Conservation (phyloP, 2,113 vertebrate species). For the Arenaria interpres region DNA sequence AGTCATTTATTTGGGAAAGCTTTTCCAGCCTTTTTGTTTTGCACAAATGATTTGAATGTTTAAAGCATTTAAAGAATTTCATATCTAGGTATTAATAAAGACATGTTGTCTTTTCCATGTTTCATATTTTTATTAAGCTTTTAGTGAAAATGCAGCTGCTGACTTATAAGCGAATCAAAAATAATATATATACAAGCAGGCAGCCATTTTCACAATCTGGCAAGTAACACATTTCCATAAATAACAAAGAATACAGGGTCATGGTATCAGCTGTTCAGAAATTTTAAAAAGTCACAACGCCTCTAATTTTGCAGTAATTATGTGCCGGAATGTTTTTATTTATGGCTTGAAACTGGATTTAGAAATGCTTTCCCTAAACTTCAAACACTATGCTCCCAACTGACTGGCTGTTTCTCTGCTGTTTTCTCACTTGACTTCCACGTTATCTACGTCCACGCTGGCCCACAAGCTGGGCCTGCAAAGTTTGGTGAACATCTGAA, state of each 20-base stretch:
- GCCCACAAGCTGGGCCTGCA: not conserved
- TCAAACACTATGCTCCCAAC: not conserved
- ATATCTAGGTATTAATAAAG: not conserved
- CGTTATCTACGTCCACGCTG: not conserved
- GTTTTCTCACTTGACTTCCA: not conserved
- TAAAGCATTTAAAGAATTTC: constrained; percentile 2
- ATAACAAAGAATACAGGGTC: constrained; percentile 43
- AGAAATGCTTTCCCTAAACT: constrained; percentile 26
- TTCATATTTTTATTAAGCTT: not conserved
- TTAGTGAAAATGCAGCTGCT: not conserved
- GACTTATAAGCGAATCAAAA: not conserved
- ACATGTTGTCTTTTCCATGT: not conserved
- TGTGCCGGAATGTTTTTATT: not conserved
- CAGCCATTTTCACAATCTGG: constrained; percentile 23
- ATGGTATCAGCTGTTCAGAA: not conserved
- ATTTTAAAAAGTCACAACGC: not conserved
- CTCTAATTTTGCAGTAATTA: constrained; percentile 1
- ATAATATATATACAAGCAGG: not conserved
- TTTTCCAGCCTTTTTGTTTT: constrained; percentile 15
- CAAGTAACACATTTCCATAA: constrained; percentile 28
- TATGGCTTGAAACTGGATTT: constrained; percentile 7
- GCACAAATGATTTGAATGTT: not conserved
- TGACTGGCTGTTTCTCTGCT: not conserved
- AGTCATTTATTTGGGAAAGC: constrained; percentile 39
- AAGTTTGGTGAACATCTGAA: not conserved